Conservation (phyloP, 2,888 invertebrate genomes). For the Cheilosia vernalis region DNA sequence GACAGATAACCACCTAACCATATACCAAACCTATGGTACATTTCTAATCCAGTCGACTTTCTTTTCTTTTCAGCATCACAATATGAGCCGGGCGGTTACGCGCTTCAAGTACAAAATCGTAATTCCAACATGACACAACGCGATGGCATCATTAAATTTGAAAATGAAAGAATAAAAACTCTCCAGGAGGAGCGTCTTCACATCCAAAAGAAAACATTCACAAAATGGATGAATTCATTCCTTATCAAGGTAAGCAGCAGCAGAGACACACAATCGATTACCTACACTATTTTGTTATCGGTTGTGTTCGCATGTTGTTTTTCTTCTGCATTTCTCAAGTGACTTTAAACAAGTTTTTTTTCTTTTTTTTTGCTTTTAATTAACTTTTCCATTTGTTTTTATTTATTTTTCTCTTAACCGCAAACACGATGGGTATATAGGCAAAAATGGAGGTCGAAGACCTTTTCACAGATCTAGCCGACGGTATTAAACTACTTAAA, state of each 20-base stretch:
- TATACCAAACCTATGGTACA: neutral
- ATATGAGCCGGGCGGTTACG: conserved; percentile 88
- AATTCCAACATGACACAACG: conserved; percentile 92
- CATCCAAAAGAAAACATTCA: conserved; percentile 99
- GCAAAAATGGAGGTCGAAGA: conserved; percentile 99
- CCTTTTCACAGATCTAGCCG: conserved; percentile 97
- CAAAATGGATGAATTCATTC: conserved; percentile 99
- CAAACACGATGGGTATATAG: conserved; percentile 84
- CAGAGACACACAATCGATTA: conserved; percentile 2
- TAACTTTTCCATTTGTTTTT: conserved; percentile 29
- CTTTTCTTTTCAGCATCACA: conserved; percentile 84
- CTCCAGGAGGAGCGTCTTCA: conserved; percentile 98
- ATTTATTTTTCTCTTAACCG: conserved; percentile 12
- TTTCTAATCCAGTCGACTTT: conserved; percentile 1
- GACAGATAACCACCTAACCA: neutral
- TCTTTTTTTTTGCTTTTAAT: conserved; percentile 1
- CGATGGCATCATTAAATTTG: conserved; percentile 96
- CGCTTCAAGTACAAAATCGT: conserved; percentile 87
- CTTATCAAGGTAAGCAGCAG: conserved; percentile 90
- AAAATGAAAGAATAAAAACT: conserved; percentile 97
- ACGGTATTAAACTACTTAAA: conserved; percentile 95
- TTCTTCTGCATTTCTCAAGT: neutral
- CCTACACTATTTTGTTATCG: conserved; percentile 22
- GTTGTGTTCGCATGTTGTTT: neutral
- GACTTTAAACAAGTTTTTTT: conserved; percentile 16